Conservation (phyloP, 2,888 invertebrate genomes). For the Eledona agricola region DNA sequence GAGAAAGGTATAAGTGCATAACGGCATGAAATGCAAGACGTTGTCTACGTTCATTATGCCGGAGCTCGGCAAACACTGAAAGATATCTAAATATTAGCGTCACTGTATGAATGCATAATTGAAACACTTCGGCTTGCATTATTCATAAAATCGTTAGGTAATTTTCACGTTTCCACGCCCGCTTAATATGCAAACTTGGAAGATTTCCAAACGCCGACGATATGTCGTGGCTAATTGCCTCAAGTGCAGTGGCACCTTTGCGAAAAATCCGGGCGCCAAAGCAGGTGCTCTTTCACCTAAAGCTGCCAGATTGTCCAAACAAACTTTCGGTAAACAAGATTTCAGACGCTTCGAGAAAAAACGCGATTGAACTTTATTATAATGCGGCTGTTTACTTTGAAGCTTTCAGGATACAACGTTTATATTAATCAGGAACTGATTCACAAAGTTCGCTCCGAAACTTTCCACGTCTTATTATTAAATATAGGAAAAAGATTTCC, state of each 20-base stretch:
- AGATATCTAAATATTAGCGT: conserved; percentile 43
- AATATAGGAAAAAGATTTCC: conserved; percentile 42
- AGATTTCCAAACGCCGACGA: conserved; percentile 29
- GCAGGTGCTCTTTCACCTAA: conserved; percentile 16
- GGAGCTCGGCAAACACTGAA: conserved; percentile 11
- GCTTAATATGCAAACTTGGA: conserved; percentile 41
- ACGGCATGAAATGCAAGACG: conserved; percentile 19
- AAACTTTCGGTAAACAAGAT: conserved; percentile 24
- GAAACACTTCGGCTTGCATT: conserved; percentile 46
- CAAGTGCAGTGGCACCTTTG: too few species aligned
- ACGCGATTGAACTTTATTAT: conserved; percentile 38
- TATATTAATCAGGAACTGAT: conserved; percentile 45
- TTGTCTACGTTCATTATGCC: conserved; percentile 18
- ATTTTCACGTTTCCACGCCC: conserved; percentile 49
- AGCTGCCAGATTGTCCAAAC: conserved; percentile 19
- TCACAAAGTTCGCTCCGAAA: conserved; percentile 36
- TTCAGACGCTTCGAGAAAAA: conserved; percentile 16
- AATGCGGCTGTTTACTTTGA: conserved; percentile 36
- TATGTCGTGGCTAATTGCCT: too few species aligned
- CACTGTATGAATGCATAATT: conserved; percentile 44
- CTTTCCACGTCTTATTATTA: conserved; percentile 39
- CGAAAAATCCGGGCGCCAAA: conserved; percentile 1
- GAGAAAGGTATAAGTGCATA: conserved; percentile 25
- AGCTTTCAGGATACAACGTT: conserved; percentile 37
- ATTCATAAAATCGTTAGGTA: conserved; percentile 52